Base-by-base conservation (phyloP, 2,113 vertebrate species). In the Oreochromis spilurus region DNA sequence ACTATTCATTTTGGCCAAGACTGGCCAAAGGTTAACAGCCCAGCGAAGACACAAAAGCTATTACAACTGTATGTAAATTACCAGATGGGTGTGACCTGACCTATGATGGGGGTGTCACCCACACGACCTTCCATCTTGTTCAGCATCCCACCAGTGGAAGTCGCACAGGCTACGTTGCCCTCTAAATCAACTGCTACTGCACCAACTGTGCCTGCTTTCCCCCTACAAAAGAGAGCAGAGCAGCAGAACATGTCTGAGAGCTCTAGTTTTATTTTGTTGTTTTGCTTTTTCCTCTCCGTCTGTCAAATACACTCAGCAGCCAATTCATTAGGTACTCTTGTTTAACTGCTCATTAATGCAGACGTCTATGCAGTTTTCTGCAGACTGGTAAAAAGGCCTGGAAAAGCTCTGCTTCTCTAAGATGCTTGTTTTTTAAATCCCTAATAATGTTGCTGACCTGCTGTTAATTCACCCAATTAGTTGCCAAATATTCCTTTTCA, bases 81-180 rank as follows among this genome's bases (percentile, higher is more conserved):
- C 67, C 5, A 36, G 24, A 24, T 2, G n/a, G 24, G 43, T 34
- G 6, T 29, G 14, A 21, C 87, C 96, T 93, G 93, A 98, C 96
- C 97, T 88, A 97, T 94, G 82, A 95, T 97, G 2, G 97, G 90
- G n/a, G 96, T 97, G 93, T 97, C 97, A 60, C 98, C 97, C 88
- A 97, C 96, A 17, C 97, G 97, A 72, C 97, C 97, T 83, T 97
- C 90, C 94, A 97, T 96, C 95, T 98, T 97, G 92, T 97, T 97
- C 29, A 96, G 91, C n/a, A 97, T 95, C 92, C 97, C 97, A 81
- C 97, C 96, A 1, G 97, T 97, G 80, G 97, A 97, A 83, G 97
- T 97, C 29, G 96, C 97, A 93, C 96, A 97, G 91, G 96, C 97
- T 13, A 97, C 54, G 29, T 97, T 97, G 75, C 97, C 96, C 83